phyloP scores from a whole-genome alignment of 2,113 vertebrate species.

The Calypte anna region DNA sequence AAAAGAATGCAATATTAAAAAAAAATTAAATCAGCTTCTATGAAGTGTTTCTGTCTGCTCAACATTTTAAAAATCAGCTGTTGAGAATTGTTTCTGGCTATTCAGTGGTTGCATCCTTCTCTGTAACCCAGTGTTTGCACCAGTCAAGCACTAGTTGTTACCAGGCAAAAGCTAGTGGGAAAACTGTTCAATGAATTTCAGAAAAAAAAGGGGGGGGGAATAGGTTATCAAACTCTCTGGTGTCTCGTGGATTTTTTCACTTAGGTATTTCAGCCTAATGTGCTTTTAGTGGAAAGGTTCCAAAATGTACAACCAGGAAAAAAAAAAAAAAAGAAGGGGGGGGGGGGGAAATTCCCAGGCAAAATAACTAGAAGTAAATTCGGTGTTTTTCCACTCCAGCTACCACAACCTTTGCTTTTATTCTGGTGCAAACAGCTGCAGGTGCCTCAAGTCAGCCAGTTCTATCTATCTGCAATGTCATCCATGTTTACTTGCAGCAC shows the following conservation, averaged over 20 bases:
- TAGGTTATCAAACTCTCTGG: background rate
- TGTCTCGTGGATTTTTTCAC: constrained; percentile 35
- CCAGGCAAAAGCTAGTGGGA: background rate
- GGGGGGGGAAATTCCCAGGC: constrained; percentile 2
- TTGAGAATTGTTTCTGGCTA: background rate
- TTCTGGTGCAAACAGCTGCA: constrained; percentile 84
- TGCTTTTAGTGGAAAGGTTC: constrained; percentile 75
- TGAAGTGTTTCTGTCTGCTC: background rate
- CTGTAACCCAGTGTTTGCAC: background rate
- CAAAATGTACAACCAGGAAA: constrained; percentile 71
- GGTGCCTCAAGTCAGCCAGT: constrained; percentile 82
- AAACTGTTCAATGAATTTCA: constrained; percentile 8
- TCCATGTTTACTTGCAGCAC: constrained; percentile 83
- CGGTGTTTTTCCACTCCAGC: constrained; percentile 86
- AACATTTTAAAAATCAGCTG: background rate
- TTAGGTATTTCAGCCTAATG: constrained; percentile 51
- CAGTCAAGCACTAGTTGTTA: background rate
- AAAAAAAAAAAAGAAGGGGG: background rate
- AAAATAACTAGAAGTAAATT: constrained; percentile 84
- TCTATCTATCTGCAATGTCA: constrained; percentile 78
- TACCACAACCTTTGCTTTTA: constrained; percentile 79
- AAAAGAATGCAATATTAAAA: background rate
- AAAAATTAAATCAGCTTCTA: background rate
- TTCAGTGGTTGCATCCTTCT: background rate
- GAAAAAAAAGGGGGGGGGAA: background rate